Base-by-base conservation (phyloP, 53 echinoderm and acorn worm species). In the Antedon mediterranea region DNA sequence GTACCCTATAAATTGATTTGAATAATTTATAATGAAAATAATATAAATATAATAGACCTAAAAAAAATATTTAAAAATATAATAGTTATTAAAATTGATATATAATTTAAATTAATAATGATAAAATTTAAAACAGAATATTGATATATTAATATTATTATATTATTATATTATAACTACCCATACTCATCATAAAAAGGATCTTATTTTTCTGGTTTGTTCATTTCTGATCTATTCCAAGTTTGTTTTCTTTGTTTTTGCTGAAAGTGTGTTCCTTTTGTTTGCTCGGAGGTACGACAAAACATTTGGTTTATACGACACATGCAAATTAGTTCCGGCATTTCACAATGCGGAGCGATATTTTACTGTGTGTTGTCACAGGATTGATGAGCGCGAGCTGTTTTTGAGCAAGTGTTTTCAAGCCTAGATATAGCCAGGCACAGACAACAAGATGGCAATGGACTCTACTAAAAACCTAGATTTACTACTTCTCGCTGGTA, bases 251-350 rank as follows among this genome's bases (percentile, higher is more conserved):
- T 57, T 57, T 57, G 57, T 6, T 37, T 57, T 57, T 23, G 7
- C 57, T 57, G 9, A 1, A 57, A 57, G 2, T 1, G 20, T 57
- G 57, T 23, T 23, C 57, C 57, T 57, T 57, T 57, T 57, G 57
- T 80, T 73, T 74, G 73, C 73, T 73, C 80, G 80, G 73, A 37
- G 74, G 43, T 80, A n/a, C n/a, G n/a, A 41, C 9, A 37, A 23
- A 31, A 42, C 34, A 30, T 26, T 31, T 43, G 71, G 34, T 80
- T 80, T 73, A 11, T 30, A 15, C 71, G 37, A 32, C 74, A 80
- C 44, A 80, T 90, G 90, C 85, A 83, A 85, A 88, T 88, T 75
- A 91, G 87, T 94, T 94, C 94, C 94, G 91, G 94, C 88, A 88
- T 87, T 80, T 75, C 73, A 77, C 88, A 29, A 30, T 71, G 89